phyloP scores from a whole-genome alignment of 2,888 invertebrate genomes.

The Selenia dentaria region DNA sequence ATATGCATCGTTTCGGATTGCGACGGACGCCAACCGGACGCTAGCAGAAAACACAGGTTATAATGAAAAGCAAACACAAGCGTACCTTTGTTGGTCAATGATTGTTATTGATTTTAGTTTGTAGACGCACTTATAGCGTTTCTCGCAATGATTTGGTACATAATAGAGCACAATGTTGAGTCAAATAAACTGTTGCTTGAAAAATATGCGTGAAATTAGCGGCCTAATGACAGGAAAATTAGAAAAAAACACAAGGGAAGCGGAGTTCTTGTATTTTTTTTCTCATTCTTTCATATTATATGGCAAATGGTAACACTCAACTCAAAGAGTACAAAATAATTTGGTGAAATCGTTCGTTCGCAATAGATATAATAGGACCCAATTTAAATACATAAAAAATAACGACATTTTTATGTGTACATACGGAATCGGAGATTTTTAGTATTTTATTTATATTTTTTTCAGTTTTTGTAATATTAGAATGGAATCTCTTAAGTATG shows the following conservation, averaged over 20 bases:
- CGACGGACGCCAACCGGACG: constrained; percentile 85
- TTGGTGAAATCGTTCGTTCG: no score
- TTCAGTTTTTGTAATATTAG: no score
- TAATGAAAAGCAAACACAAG: constrained; percentile 81
- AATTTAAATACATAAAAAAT: no score
- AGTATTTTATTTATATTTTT: no score
- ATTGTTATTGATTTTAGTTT: constrained; percentile 84
- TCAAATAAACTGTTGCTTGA: constrained; percentile 80
- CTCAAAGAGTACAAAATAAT: no score
- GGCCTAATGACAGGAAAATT: constrained; percentile 82
- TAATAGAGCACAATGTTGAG: constrained; percentile 73
- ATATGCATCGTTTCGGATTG: constrained; percentile 63
- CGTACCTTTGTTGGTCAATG: constrained; percentile 84
- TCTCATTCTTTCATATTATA: constrained; percentile 62
- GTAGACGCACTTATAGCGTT: constrained; percentile 75
- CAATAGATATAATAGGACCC: no score
- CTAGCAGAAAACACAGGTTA: constrained; percentile 83
- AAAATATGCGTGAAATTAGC: constrained; percentile 82
- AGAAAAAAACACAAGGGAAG: constrained; percentile 84
- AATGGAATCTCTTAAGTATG: no score
- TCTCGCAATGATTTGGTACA: constrained; percentile 71
- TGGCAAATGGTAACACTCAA: background rate
- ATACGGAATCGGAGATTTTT: no score
- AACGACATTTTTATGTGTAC: no score
- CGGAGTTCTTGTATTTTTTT: constrained; percentile 76